These are phyloP conservation scores for Atta texana DNA, from an alignment of 1,140 invertebrate species.

Conservation along the genomic window DNA sequence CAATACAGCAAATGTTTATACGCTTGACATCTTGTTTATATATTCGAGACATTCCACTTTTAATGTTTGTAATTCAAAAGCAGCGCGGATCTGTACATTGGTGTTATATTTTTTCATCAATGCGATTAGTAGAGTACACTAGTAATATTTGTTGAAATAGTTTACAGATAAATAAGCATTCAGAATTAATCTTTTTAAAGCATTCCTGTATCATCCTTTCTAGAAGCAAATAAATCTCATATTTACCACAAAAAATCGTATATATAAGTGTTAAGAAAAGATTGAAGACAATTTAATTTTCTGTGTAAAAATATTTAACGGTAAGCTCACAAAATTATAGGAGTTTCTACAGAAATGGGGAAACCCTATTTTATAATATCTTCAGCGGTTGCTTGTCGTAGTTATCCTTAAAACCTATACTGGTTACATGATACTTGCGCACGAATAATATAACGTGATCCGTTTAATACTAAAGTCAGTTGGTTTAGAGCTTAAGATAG, in stretches of 20 bases:
- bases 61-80: neutral
- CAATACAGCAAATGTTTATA: neutral
- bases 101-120: neutral
- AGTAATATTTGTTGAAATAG: neutral
- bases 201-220: neutral
- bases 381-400: neutral
- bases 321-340: neutral
- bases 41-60: neutral
- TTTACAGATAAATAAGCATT: neutral
- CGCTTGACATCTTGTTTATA: slow-evolving; percentile 1
- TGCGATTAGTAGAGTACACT: neutral
- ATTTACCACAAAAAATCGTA: neutral
- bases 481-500: slow-evolving; percentile 32
- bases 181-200: neutral
- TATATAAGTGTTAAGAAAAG: neutral
- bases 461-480: slow-evolving; percentile 44
- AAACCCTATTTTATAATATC: slow-evolving; percentile 1
- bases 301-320: neutral
- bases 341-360: neutral
- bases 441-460: slow-evolving; percentile 48
- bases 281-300: neutral
- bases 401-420: slow-evolving; percentile 36
- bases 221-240: neutral
- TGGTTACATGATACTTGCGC: slow-evolving; percentile 25
- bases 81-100: neutral